Evolutionary conservation across 2,797 vertebrate genomes (phyloP).

Genomic region (Acrocephalus scirpaceus): DNA sequence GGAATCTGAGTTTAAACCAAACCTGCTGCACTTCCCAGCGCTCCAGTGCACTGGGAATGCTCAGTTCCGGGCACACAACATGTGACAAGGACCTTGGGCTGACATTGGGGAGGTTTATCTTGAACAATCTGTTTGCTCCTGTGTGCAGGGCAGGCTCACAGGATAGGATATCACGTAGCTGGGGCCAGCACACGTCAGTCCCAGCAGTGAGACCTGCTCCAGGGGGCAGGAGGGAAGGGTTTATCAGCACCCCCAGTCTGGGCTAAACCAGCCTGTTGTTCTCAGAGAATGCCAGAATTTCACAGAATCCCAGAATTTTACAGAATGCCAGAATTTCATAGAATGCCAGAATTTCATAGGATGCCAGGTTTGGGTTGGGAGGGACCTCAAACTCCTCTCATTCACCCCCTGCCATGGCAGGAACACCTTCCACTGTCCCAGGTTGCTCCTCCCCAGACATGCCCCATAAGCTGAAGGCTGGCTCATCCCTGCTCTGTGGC

Average conservation of each 20-base stretch:
- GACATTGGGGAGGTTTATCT: conserved; percentile 17
- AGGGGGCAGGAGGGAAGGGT: neutral
- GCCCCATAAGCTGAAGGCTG: neutral
- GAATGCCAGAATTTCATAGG: neutral
- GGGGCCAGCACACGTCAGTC: neutral
- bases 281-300: neutral
- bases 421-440: neutral
- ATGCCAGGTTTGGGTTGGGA: neutral
- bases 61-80: accelerated
- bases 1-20: accelerated
- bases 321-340: no score
- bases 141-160: neutral
- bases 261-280: neutral
- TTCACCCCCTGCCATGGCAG: neutral
- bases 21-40: accelerated
- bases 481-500: neutral
- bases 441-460: neutral
- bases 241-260: neutral
- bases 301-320: neutral
- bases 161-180: accelerated
- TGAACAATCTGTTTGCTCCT: neutral
- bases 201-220: neutral
- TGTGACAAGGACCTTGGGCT: neutral
- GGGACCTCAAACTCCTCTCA: neutral
- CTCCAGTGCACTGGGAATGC: neutral